Evolutionary conservation across 2,113 vertebrate species (phyloP).

Genomic region (Petaurus breviceps): DNA sequence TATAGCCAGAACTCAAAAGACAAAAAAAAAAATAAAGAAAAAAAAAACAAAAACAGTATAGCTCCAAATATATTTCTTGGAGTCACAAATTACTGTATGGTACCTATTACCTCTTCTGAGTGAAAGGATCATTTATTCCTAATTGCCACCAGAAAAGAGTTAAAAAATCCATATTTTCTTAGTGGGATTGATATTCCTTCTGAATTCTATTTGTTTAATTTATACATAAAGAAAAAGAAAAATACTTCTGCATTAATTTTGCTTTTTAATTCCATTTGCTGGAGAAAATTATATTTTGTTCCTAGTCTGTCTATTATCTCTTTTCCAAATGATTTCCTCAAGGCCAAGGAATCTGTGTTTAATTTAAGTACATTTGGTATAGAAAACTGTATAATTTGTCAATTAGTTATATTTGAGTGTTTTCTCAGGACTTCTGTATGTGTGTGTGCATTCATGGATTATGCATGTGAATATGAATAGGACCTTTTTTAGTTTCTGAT

Average conservation of each 20-base stretch:
- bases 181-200: background rate
- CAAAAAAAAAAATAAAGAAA: too few relatives aligned
- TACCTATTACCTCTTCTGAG: background rate
- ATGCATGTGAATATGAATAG: background rate
- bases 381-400: background rate
- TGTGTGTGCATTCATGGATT: background rate
- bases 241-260: background rate
- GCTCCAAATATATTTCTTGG: background rate
- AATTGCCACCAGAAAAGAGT: background rate
- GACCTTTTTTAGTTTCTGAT: background rate
- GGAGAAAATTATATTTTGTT: background rate
- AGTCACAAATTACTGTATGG: background rate
- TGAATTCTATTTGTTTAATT: background rate
- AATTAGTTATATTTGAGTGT: background rate
- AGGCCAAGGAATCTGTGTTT: background rate
- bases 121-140: background rate
- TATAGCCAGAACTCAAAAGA: background rate
- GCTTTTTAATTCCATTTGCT: background rate
- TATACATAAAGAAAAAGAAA: background rate
- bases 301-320: background rate
- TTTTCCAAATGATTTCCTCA: background rate
- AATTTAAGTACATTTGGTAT: background rate
- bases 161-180: background rate
- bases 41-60: background rate
- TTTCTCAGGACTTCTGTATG: background rate